A percentile compares a stretch with the other conserved stretches of the same genome.
These are phyloP conservation scores for Pyrgilauda ruficollis DNA, from an alignment of 2,113 vertebrate species.

Conservation along the genomic window DNA sequence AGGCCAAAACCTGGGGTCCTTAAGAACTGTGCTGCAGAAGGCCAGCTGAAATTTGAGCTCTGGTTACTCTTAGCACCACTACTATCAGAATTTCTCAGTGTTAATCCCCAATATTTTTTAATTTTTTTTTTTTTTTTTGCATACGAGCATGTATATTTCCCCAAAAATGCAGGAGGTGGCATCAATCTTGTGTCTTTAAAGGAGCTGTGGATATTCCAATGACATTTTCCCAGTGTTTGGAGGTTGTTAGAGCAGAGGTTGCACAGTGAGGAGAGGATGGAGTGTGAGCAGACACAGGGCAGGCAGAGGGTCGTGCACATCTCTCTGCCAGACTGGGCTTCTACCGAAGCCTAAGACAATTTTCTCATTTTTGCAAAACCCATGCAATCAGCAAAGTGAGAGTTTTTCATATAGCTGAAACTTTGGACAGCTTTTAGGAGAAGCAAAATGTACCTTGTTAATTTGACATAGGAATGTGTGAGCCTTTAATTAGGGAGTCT, in stretches of 20 bases:
- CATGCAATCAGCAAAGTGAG: not conserved
- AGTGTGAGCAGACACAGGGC: accelerated
- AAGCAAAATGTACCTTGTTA: not conserved
- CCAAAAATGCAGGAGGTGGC: not conserved
- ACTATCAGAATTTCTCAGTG: not conserved
- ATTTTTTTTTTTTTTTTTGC: not conserved
- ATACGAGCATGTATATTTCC: accelerated
- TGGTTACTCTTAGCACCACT: not conserved
- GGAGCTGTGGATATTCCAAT: not conserved
- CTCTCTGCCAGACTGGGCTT: not conserved
- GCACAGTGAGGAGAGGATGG: not conserved
- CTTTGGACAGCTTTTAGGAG: not conserved
- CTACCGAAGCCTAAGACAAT: not conserved
- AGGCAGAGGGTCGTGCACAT: not conserved
- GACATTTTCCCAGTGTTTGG: not conserved
- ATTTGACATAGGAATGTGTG: not conserved
- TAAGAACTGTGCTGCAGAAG: not conserved
- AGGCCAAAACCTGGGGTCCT: not conserved
- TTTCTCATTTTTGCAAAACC: not conserved
- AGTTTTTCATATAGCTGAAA: not conserved
- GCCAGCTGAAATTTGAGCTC: not conserved
- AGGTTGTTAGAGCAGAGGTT: not conserved
- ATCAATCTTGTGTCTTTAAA: not conserved
- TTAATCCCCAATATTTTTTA: not conserved
- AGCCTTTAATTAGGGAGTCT: slow-evolving; percentile 29